Percentiles rank a stretch among this genome's conserved stretches.
These are phyloP conservation scores for Steinernema khuongi DNA, from an alignment of 1,140 invertebrate genomes.

Conservation along the genomic window DNA sequence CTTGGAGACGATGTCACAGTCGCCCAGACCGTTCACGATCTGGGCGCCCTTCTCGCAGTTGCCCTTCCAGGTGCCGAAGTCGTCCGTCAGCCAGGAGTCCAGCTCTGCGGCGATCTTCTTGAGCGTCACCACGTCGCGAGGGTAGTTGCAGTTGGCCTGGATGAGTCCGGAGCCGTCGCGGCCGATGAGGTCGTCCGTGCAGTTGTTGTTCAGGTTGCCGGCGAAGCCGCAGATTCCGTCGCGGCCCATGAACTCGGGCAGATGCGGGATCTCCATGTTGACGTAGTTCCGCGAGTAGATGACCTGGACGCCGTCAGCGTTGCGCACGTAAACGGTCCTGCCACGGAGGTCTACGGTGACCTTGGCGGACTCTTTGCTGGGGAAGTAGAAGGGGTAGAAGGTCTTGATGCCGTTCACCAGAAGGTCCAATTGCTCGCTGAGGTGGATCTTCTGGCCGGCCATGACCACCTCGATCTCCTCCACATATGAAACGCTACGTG, in stretches of 20 bases:
- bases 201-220: conserved; percentile 7
- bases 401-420: not conserved
- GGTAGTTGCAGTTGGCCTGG: not conserved
- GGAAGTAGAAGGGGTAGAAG: conserved; percentile 10
- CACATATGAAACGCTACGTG: not conserved
- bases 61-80: no score
- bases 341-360: not conserved
- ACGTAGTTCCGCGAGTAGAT: not conserved
- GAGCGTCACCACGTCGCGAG: not conserved
- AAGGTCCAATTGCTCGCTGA: conserved; percentile 12
- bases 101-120: not conserved
- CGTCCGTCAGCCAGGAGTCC: not conserved
- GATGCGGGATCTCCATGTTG: not conserved
- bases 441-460: conserved; percentile 21
- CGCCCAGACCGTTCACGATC: no score
- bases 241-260: not conserved
- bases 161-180: not conserved
- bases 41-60: no score
- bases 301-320: not conserved
- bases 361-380: not conserved
- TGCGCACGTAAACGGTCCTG: not conserved
- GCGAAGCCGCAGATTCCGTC: not conserved
- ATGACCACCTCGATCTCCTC: conserved; percentile 16
- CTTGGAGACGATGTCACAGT: no score
- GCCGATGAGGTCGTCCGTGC: not conserved